phyloP scores from a whole-genome alignment of 2,888 invertebrate genomes.

The Gnatocerus cornutus region DNA sequence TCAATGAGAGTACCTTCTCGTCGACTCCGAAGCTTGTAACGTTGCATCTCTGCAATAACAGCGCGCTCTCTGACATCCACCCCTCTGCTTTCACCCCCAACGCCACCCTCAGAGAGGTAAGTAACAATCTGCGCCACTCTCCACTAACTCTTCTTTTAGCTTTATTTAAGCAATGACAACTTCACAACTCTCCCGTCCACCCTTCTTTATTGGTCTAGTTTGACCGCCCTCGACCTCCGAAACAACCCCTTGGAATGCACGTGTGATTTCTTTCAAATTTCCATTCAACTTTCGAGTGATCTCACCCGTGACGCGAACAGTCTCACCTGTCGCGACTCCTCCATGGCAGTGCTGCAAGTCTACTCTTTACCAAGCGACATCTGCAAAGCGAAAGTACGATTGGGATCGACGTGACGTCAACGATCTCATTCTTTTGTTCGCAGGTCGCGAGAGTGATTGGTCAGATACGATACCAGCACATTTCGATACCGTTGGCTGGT shows the following conservation, averaged over 20 bases:
- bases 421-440: conserved; percentile 3
- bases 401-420: conserved; percentile 11
- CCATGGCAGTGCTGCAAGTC: conserved; percentile 54
- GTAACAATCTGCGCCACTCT: neutral
- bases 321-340: conserved; percentile 62
- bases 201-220: conserved; percentile 74
- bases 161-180: conserved; percentile 78
- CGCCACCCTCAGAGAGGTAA: conserved; percentile 72
- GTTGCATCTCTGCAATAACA: conserved; percentile 63
- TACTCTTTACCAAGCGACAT: conserved; percentile 56
- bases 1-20: conserved; percentile 68
- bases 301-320: conserved; percentile 60
- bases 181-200: conserved; percentile 74
- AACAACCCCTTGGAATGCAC: conserved; percentile 80
- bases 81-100: conserved; percentile 73
- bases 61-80: conserved; percentile 71
- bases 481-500: conserved; percentile 25
- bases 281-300: conserved; percentile 55
- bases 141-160: conserved; percentile 66
- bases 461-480: conserved; percentile 9
- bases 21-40: conserved; percentile 61
- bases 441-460: conserved; percentile 5
- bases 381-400: conserved; percentile 53
- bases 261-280: conserved; percentile 72
- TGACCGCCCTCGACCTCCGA: conserved; percentile 74